Percentiles rank a stretch among this genome's conserved stretches.
These are phyloP conservation scores for Masticophis lateralis DNA, from an alignment of 2,797 vertebrate genomes.

Conservation along the genomic window DNA sequence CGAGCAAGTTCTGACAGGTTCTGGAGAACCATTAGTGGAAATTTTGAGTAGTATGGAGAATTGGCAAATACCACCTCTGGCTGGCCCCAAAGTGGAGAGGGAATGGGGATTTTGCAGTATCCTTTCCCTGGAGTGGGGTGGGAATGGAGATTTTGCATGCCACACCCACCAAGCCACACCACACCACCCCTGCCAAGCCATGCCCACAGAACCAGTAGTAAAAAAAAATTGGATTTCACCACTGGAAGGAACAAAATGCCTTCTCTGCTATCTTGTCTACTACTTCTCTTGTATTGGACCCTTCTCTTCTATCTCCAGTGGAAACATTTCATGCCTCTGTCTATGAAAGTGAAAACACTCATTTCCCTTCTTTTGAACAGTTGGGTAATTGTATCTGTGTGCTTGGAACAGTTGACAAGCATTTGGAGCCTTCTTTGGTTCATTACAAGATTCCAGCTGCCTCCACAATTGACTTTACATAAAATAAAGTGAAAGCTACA, in stretches of 20 bases:
- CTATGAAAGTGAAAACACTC: background rate
- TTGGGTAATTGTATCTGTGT: background rate
- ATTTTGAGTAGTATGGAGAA: too few species aligned
- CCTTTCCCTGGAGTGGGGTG: too few species aligned
- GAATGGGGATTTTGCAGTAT: too few species aligned
- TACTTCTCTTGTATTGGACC: background rate
- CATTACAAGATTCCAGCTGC: background rate
- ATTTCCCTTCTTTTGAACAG: background rate
- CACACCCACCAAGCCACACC: too few species aligned
- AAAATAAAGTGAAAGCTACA: slow-evolving; percentile 16
- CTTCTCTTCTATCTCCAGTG: background rate
- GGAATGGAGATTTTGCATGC: too few species aligned
- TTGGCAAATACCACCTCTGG: too few species aligned
- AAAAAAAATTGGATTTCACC: too few species aligned
- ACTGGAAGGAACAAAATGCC: background rate
- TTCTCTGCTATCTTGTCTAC: background rate
- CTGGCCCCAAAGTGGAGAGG: too few species aligned
- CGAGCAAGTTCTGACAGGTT: too few species aligned
- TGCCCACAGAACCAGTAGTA: too few species aligned
- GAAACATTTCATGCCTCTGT: background rate
- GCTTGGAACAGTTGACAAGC: background rate
- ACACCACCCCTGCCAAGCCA: too few species aligned
- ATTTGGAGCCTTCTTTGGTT: background rate
- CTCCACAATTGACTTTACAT: slow-evolving; percentile 10
- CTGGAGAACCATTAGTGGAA: too few species aligned